phyloP scores from a whole-genome alignment of 2,113 vertebrate species.

The Ibidorhyncha struthersii region DNA sequence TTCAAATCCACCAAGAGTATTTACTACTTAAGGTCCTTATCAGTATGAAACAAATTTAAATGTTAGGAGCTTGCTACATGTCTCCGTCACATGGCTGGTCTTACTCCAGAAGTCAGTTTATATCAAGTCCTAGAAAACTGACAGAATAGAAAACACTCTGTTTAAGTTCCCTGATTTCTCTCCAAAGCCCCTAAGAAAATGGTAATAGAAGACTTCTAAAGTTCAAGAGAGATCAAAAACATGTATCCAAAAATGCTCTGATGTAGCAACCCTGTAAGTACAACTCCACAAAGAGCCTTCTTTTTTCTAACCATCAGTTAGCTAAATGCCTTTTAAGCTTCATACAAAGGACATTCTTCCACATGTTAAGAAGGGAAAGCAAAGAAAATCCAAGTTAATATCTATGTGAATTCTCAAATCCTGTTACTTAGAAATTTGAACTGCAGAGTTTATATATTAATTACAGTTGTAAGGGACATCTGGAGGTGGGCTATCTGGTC shows the following conservation, averaged over 20 bases:
- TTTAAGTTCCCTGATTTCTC: not conserved
- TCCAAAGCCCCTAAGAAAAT: not conserved
- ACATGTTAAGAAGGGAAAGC: not conserved
- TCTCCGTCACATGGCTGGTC: not conserved
- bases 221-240: not conserved
- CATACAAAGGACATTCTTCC: not conserved
- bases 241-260: not conserved
- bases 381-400: not conserved
- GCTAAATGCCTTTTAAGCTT: not conserved
- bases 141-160: not conserved
- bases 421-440: not conserved
- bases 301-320: not conserved
- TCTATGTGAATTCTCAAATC: not conserved
- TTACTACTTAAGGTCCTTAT: constrained; percentile 35
- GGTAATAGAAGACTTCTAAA: not conserved
- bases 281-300: not conserved
- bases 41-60: constrained; percentile 6
- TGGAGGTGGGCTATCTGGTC: not conserved
- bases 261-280: not conserved
- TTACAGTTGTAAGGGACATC: not conserved
- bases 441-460: not conserved
- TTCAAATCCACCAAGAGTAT: constrained; percentile 46
- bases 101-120: not conserved
- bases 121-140: not conserved
- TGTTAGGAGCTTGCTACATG: not conserved